These are phyloP conservation scores for Melopsittacus undulatus DNA, from an alignment of 2,797 vertebrate species.

Conservation along the genomic window DNA sequence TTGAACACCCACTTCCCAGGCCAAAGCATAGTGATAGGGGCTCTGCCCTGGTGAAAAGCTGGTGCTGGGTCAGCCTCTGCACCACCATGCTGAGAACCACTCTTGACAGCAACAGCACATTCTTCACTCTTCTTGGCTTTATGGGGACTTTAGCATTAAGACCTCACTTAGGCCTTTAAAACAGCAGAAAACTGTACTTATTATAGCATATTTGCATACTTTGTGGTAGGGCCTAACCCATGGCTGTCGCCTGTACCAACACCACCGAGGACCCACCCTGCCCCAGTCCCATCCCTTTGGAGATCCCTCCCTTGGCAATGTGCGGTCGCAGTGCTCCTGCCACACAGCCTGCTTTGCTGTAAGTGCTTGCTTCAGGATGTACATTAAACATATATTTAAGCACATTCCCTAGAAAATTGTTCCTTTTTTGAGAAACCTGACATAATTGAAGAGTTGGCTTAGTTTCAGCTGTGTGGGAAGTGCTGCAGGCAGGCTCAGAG, in stretches of 20 bases:
- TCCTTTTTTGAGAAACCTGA: neutral
- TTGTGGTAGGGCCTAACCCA: neutral
- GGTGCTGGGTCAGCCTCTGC: neutral
- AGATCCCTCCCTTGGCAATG: accelerated
- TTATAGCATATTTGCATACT: neutral
- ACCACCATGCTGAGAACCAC: accelerated
- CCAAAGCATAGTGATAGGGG: accelerated
- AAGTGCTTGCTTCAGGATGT: neutral
- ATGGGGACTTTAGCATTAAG: neutral
- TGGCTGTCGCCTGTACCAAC: neutral
- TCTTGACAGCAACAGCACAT: neutral
- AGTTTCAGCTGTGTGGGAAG: accelerated
- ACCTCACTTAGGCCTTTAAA: neutral
- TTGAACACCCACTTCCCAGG: neutral
- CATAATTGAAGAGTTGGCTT: neutral
- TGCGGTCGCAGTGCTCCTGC: neutral
- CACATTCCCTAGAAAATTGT: neutral
- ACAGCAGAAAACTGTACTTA: neutral
- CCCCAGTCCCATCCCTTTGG: accelerated
- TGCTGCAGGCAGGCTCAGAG: neutral
- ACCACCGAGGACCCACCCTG: neutral
- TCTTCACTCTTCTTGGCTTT: neutral
- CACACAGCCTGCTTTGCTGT: neutral
- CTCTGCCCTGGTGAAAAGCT: neutral
- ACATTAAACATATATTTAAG: neutral